phyloP scores from a whole-genome alignment of 2,888 invertebrate genomes.

The Emmelina monodactyla region DNA sequence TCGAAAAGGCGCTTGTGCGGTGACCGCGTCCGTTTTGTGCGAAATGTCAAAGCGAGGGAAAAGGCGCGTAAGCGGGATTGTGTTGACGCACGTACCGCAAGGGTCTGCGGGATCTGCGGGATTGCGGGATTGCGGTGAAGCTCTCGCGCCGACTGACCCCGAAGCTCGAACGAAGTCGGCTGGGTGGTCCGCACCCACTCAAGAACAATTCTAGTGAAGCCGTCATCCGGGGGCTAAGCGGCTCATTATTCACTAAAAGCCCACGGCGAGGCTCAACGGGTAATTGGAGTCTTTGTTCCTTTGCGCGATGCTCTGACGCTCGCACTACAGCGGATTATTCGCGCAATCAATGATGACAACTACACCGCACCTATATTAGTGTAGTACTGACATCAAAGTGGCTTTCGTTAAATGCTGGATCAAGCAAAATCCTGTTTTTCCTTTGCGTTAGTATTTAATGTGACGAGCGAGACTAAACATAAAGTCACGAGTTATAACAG shows the following conservation, averaged over 20 bases:
- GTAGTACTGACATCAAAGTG: too few relatives aligned
- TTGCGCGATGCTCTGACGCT: slow-evolving; percentile 53
- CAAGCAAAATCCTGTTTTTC: too few relatives aligned
- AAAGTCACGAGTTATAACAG: too few relatives aligned
- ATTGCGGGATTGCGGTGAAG: slow-evolving; percentile 7
- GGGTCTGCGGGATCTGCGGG: slow-evolving; percentile 24
- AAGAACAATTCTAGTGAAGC: slow-evolving; percentile 52
- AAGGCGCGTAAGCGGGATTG: slow-evolving; percentile 36
- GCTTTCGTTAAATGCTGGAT: too few relatives aligned
- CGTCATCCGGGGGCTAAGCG: slow-evolving; percentile 55
- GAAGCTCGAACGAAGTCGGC: not conserved
- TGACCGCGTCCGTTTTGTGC: slow-evolving; percentile 44
- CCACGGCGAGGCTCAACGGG: slow-evolving; percentile 57
- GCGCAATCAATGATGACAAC: slow-evolving; percentile 53
- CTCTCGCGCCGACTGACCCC: slow-evolving; percentile 4
- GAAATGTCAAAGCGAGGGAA: slow-evolving; percentile 54
- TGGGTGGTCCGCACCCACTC: slow-evolving; percentile 49
- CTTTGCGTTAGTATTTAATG: too few relatives aligned
- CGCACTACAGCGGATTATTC: slow-evolving; percentile 40
- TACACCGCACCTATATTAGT: slow-evolving; percentile 34
- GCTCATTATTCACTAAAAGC: slow-evolving; percentile 65
- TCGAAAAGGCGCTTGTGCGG: slow-evolving; percentile 39
- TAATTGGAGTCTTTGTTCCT: slow-evolving; percentile 64
- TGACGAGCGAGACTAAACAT: too few relatives aligned
- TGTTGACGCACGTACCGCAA: slow-evolving; percentile 31